phyloP scores from a whole-genome alignment of 1,140 invertebrate species.

The Hermetia illucens region DNA sequence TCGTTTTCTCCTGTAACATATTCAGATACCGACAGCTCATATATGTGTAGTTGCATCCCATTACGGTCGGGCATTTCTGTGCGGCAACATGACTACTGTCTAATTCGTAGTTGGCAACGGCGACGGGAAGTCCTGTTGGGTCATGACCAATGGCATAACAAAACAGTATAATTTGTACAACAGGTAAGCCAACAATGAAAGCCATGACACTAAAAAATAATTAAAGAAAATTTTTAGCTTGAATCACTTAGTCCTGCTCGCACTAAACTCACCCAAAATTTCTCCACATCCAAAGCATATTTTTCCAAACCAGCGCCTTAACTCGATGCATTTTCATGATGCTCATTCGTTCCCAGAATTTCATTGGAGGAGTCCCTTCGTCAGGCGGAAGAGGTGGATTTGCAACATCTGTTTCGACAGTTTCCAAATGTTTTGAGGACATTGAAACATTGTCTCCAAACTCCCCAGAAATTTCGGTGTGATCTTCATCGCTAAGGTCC shows the following conservation, averaged over 20 bases:
- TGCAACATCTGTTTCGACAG: slow-evolving; percentile 33
- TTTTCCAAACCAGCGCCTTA: slow-evolving; percentile 79
- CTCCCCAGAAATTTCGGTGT: slow-evolving; percentile 67
- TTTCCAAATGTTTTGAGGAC: slow-evolving; percentile 46
- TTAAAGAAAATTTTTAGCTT: slow-evolving; percentile 6
- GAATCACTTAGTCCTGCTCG: slow-evolving; percentile 1
- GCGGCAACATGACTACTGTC: slow-evolving; percentile 37
- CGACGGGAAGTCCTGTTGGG: slow-evolving; percentile 67
- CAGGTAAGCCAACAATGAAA: slow-evolving; percentile 83
- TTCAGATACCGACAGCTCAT: slow-evolving; percentile 67
- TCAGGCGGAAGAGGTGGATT: slow-evolving; percentile 42
- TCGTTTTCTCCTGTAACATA: slow-evolving; percentile 46
- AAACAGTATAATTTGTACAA: slow-evolving; percentile 86
- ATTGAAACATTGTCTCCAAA: slow-evolving; percentile 71
- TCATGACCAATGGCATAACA: slow-evolving; percentile 88
- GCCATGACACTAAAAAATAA: slow-evolving; percentile 55
- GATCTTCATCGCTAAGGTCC: slow-evolving; percentile 45
- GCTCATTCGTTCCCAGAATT: slow-evolving; percentile 42
- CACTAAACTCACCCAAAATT: slow-evolving; percentile 64
- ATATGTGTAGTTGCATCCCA: slow-evolving; percentile 46
- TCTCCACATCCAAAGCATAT: slow-evolving; percentile 78
- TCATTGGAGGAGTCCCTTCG: slow-evolving; percentile 37
- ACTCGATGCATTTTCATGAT: slow-evolving; percentile 56
- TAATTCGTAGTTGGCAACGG: slow-evolving; percentile 73
- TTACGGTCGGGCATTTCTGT: slow-evolving; percentile 34